phyloP scores from a whole-genome alignment of 1,140 invertebrate species.

The Chlorops oryzae region DNA sequence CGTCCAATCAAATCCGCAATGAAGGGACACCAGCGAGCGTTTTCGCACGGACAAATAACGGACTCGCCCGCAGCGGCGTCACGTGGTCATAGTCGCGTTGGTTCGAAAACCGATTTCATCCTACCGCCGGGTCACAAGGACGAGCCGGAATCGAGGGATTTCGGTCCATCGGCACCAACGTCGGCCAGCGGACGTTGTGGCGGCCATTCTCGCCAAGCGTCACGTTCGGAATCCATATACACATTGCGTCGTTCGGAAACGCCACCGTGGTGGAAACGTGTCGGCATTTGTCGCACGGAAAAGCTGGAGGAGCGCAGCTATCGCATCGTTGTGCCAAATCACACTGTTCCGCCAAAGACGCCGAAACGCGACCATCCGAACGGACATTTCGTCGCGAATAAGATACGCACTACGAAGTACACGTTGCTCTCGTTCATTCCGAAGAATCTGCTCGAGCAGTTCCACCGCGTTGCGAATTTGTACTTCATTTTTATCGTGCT shows the following conservation, averaged over 20 bases:
- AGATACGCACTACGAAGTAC: constrained; percentile 93
- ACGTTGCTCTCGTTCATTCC: constrained; percentile 90
- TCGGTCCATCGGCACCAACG: constrained; percentile 47
- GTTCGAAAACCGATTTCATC: constrained; percentile 81
- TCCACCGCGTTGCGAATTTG: constrained; percentile 94
- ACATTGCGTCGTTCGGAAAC: constrained; percentile 68
- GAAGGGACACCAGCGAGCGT: constrained; percentile 71
- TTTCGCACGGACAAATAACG: constrained; percentile 78
- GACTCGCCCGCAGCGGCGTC: constrained; percentile 51
- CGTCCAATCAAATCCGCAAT: constrained; percentile 61
- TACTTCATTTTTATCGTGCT: constrained; percentile 97
- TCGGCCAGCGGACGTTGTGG: constrained; percentile 48
- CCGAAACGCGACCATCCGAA: constrained; percentile 78
- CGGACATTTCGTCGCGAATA: constrained; percentile 69
- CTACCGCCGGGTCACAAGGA: constrained; percentile 71
- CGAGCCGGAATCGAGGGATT: constrained; percentile 48
- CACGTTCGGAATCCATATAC: constrained; percentile 79
- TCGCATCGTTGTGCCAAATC: constrained; percentile 73
- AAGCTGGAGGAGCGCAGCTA: constrained; percentile 62
- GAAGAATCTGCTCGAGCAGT: constrained; percentile 96
- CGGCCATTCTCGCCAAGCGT: constrained; percentile 61
- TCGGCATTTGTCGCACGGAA: constrained; percentile 55
- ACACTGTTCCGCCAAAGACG: constrained; percentile 70
- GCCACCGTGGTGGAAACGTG: constrained; percentile 62
- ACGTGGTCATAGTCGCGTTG: constrained; percentile 68